phyloP scores from a whole-genome alignment of 2,113 vertebrate species.

The Protobothrops flavoviridis region DNA sequence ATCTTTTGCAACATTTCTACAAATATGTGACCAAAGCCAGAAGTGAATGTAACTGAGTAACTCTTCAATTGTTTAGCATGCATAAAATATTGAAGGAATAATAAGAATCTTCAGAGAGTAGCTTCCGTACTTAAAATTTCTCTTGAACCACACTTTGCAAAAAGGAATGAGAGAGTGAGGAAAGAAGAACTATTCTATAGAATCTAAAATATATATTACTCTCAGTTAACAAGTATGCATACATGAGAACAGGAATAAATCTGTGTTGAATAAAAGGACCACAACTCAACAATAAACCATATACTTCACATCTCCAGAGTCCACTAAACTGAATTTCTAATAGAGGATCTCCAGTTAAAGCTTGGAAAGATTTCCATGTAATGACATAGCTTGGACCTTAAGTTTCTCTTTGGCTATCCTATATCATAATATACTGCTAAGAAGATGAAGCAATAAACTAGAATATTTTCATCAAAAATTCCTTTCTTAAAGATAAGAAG shows the following conservation, averaged over 20 bases:
- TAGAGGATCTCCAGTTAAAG: background rate
- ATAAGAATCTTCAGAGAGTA: background rate
- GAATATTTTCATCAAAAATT: background rate
- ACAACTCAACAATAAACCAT: background rate
- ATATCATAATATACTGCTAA: background rate
- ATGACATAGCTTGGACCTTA: background rate
- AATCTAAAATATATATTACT: background rate
- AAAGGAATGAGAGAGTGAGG: background rate
- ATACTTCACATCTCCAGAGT: background rate
- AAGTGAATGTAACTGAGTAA: background rate
- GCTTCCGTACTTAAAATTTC: background rate
- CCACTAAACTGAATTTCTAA: background rate
- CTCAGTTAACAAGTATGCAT: background rate
- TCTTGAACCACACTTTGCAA: background rate
- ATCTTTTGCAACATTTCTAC: background rate
- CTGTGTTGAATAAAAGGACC: background rate
- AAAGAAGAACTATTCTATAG: background rate
- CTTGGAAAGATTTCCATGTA: background rate
- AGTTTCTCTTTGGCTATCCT: background rate
- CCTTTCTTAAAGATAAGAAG: background rate
- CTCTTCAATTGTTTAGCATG: background rate
- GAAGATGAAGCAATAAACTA: background rate
- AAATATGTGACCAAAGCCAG: background rate
- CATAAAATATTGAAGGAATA: background rate
- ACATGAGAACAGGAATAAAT: background rate